Evolutionary conservation across 30 jellyfish, hydroid and myxozoan genomes (phyloP), one percentile per base, ranked within the genome.

Genomic region (Aurelia sp.): DNA sequence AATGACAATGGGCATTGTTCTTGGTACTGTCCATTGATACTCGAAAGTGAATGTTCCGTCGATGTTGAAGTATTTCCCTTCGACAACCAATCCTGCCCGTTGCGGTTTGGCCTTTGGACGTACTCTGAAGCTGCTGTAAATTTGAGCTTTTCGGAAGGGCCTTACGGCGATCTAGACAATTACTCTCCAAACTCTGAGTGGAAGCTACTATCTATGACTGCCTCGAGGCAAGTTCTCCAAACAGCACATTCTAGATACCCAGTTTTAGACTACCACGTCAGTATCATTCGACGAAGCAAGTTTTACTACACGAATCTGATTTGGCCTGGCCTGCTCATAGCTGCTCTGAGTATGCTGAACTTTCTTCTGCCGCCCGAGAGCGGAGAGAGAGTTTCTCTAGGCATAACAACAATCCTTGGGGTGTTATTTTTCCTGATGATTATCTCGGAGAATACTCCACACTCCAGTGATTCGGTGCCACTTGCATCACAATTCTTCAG

Each of bases 21-120:
- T 17, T 73, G 85, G 85, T 51, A 38, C 15, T 38, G 74, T 38
- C 85, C 85, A 5, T 21, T 51, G 27, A 73, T 73, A 19, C 41
- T 73, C 13, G 31, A 51, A 38, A 51, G 74, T 12, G 73, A 73
- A 73, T 73, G 85, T 48, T 19, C 74, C 8, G 73, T 73, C 2
- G 73, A 73, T 73, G 85, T 73, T 17, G 47, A 33, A 7, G 24
- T 73, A 9, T 73, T 73, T 51, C 85, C 85, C 10, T 73, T 73
- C 53, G 85, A 73, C 18, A 33, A 41, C 48, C 85, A 73, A 19
- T 17, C 21, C 13, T 73, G 85, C 53, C 71, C 85, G 15, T 51
- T 73, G 19, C 48, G 53, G 73, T 73, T 73, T 48, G 85, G 85
- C 31, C 27, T 41, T 5, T 73, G 85, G 85, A 20, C 85, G 13